Evolutionary conservation across 2,888 invertebrate genomes (phyloP).

Genomic region (Drosophila kambysellisi): DNA sequence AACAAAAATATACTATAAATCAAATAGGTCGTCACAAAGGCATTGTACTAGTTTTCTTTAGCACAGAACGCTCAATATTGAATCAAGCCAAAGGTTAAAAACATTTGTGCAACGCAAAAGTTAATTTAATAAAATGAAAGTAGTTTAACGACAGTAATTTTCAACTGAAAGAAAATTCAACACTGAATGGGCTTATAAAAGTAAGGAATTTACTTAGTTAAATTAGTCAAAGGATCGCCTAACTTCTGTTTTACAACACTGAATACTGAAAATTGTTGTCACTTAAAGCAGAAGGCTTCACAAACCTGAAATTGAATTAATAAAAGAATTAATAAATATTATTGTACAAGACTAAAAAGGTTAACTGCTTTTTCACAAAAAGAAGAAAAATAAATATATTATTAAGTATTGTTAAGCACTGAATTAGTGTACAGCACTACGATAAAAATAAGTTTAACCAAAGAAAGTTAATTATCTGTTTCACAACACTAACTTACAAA

Average conservation of each 20-base stretch:
- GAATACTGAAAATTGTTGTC: too few species aligned
- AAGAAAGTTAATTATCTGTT: background rate
- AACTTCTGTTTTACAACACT: too few species aligned
- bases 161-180: background rate
- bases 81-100: background rate
- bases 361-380: background rate
- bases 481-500: background rate
- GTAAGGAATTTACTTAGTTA: too few species aligned
- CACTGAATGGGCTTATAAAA: background rate
- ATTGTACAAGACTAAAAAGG: background rate
- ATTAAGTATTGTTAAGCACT: too few species aligned
- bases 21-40: slow-evolving; percentile 24
- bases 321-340: too few species aligned
- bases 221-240: too few species aligned
- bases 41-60: background rate
- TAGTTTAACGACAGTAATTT: background rate
- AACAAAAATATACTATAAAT: slow-evolving; percentile 41
- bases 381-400: background rate
- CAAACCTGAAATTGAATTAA: too few species aligned
- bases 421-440: too few species aligned
- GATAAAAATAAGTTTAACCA: background rate
- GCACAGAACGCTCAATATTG: background rate
- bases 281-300: too few species aligned
- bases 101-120: background rate
- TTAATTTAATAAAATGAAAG: background rate